Percentiles rank a stretch among this genome's conserved stretches.
Conservation (phyloP, 2,888 invertebrate genomes). For the Caenorhabditis sinica region DNA sequence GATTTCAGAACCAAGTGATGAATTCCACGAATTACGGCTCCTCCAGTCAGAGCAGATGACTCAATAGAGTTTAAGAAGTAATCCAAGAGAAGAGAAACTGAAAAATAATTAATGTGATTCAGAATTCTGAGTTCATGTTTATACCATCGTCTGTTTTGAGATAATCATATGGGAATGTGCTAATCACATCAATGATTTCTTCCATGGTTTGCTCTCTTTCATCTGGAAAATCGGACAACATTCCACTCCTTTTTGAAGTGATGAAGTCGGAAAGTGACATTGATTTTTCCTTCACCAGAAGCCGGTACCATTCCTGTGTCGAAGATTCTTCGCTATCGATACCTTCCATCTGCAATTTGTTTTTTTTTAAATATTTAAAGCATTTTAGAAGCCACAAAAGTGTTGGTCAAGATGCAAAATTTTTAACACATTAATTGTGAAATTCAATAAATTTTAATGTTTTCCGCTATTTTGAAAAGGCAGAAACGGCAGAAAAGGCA, state of each 20-base stretch:
- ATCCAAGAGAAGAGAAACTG: slow-evolving; percentile 72
- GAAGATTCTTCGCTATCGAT: background rate
- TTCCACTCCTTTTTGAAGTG: slow-evolving; percentile 18
- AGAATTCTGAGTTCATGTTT: background rate
- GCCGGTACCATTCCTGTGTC: slow-evolving; percentile 39
- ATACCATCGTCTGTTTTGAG: slow-evolving; percentile 66
- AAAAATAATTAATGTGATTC: slow-evolving; percentile 9
- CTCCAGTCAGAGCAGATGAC: slow-evolving; percentile 73
- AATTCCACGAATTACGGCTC: slow-evolving; percentile 72
- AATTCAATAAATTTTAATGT: too few relatives aligned
- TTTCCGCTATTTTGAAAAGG: too few relatives aligned
- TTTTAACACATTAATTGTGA: too few relatives aligned
- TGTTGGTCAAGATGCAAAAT: too few relatives aligned
- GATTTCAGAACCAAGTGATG: slow-evolving; percentile 70
- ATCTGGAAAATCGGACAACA: slow-evolving; percentile 49
- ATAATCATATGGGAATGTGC: slow-evolving; percentile 56
- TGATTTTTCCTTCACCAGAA: slow-evolving; percentile 15
- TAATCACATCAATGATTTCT: slow-evolving; percentile 64
- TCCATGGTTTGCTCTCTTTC: slow-evolving; percentile 47
- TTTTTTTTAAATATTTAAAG: too few relatives aligned
- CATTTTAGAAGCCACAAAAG: too few relatives aligned
- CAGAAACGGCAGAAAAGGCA: too few relatives aligned
- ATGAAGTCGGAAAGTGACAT: slow-evolving; percentile 31
- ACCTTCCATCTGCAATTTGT: slow-evolving; percentile 32
- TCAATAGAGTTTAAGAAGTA: slow-evolving; percentile 75